Evolutionary conservation across 2,888 invertebrate genomes (phyloP).

Genomic region (Sympetrum striolatum): DNA sequence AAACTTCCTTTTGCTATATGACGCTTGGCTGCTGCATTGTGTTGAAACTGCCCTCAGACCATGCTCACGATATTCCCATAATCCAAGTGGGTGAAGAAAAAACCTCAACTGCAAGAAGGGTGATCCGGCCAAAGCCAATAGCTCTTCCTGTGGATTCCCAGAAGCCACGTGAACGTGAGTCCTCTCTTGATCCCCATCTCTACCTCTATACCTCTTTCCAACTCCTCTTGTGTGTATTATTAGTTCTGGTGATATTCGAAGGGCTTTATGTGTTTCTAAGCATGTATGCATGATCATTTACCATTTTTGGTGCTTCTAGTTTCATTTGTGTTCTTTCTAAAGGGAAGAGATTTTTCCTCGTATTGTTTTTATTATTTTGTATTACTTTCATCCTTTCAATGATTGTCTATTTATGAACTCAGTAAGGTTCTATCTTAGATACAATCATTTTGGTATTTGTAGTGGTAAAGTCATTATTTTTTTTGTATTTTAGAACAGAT

Average conservation of each 20-base stretch:
- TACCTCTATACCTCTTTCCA: neutral
- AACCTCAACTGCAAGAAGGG: slow-evolving; percentile 61
- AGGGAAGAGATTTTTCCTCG: neutral
- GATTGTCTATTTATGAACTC: too few relatives aligned
- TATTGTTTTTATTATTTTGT: neutral
- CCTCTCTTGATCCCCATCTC: slow-evolving; percentile 47
- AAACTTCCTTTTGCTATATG: slow-evolving; percentile 44
- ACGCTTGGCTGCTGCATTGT: slow-evolving; percentile 54
- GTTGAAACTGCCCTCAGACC: slow-evolving; percentile 48
- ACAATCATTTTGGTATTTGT: too few relatives aligned
- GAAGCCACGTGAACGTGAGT: slow-evolving; percentile 71
- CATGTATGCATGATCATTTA: neutral
- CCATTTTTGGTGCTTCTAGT: neutral
- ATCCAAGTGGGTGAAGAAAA: slow-evolving; percentile 57
- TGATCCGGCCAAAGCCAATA: slow-evolving; percentile 71
- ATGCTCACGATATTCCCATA: slow-evolving; percentile 45
- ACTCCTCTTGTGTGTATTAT: neutral
- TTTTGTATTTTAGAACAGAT: too few relatives aligned
- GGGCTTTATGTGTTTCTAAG: neutral
- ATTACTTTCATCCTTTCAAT: neutral
- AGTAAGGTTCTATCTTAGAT: too few relatives aligned
- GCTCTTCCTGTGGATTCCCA: slow-evolving; percentile 71
- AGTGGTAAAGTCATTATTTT: too few relatives aligned
- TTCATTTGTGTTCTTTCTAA: neutral
- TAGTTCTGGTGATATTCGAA: neutral